Evolutionary conservation across 1,140 invertebrate genomes (phyloP).

Genomic region (Macrotrachela quadricornifera): DNA sequence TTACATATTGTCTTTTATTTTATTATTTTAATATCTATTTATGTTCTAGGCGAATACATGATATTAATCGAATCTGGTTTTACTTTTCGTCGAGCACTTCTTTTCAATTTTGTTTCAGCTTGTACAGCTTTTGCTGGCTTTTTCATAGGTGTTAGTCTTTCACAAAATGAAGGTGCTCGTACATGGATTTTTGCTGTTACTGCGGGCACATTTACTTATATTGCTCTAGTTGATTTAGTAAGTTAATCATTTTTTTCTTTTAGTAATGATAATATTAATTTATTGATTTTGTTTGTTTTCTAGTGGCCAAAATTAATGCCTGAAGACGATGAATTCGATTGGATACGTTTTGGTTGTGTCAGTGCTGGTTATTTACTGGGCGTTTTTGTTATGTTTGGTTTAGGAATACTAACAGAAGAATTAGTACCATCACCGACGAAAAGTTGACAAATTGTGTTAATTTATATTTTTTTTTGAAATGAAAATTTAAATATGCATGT

Average conservation of each 20-base stretch:
- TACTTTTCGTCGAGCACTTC: slow-evolving; percentile 40
- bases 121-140: slow-evolving; percentile 44
- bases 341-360: no score
- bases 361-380: no score
- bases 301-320: no score
- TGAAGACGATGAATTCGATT: no score
- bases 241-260: slow-evolving; percentile 10
- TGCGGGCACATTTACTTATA: slow-evolving; percentile 45
- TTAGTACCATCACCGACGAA: no score
- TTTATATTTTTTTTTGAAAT: no score
- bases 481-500: no score
- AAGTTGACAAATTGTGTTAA: no score
- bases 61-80: slow-evolving; percentile 45
- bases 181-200: slow-evolving; percentile 39
- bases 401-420: no score
- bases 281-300: no score
- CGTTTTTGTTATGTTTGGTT: no score
- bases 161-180: slow-evolving; percentile 15
- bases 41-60: slow-evolving; percentile 37
- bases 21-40: not conserved
- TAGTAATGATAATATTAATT: no score
- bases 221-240: slow-evolving; percentile 43
- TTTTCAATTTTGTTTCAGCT: slow-evolving; percentile 47
- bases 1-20: not conserved
- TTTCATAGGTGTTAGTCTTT: slow-evolving; percentile 35